Percentiles rank a stretch among this genome's conserved stretches.
Evolutionary conservation across 2,797 vertebrate species (phyloP).

Genomic region (Anguilla megastoma): DNA sequence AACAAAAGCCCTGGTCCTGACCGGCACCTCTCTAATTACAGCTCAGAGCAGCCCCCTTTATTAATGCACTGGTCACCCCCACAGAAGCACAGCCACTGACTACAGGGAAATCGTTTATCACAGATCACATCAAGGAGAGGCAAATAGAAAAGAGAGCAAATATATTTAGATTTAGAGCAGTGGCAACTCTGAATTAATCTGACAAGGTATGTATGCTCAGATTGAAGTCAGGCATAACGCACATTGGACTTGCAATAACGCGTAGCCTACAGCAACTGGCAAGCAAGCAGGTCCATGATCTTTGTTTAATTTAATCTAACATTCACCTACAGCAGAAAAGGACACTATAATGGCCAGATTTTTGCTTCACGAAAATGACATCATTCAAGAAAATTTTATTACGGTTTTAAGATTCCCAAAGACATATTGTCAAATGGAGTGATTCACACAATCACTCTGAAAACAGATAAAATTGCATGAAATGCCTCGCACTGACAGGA

Average conservation of each 20-base stretch:
- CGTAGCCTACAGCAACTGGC: background rate
- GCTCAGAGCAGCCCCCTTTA: background rate
- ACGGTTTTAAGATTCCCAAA: background rate
- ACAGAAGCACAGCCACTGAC: background rate
- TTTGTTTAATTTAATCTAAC: conserved; percentile 10
- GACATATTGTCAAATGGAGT: background rate
- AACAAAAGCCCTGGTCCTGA: background rate
- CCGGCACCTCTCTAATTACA: background rate
- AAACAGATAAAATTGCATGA: background rate
- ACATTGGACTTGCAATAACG: background rate
- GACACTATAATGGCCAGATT: background rate
- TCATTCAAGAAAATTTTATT: background rate
- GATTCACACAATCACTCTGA: background rate
- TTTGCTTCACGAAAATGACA: background rate
- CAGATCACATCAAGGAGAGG: background rate
- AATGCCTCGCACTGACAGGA: background rate
- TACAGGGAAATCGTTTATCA: background rate
- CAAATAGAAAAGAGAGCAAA: background rate
- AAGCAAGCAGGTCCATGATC: background rate
- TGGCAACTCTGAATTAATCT: background rate
- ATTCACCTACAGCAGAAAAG: background rate
- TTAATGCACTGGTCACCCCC: background rate
- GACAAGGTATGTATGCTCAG: background rate
- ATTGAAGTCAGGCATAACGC: background rate
- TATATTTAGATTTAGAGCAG: background rate